Evolutionary conservation across 35 echinoderm and acorn worm genomes (phyloP).

Genomic region (Acanthaster planci): DNA sequence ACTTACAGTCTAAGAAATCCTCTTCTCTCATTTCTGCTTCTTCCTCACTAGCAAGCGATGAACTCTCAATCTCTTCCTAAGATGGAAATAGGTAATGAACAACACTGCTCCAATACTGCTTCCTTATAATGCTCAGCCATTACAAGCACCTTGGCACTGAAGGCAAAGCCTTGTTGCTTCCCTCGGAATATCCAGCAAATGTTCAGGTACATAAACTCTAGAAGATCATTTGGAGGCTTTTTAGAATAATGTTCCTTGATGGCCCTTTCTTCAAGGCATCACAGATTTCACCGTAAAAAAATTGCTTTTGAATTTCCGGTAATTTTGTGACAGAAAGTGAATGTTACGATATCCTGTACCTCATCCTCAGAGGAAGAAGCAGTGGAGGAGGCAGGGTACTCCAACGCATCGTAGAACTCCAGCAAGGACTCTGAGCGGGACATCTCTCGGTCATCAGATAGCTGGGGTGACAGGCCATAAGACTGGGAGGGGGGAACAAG

Average conservation of each 20-base stretch:
- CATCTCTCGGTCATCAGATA: slow-evolving; percentile 38
- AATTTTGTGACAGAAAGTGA: background rate
- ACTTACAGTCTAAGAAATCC: slow-evolving; percentile 87
- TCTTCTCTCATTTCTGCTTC: slow-evolving; percentile 74
- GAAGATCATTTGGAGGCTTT: no score
- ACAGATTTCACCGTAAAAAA: no score
- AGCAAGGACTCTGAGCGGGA: slow-evolving; percentile 76
- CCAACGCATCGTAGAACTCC: slow-evolving; percentile 98
- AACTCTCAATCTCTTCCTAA: slow-evolving; percentile 79
- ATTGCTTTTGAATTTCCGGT: background rate
- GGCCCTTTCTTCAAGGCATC: no score
- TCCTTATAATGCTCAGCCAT: no score
- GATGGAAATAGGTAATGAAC: background rate
- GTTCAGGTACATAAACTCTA: no score
- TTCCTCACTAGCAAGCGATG: slow-evolving; percentile 77
- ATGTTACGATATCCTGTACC: slow-evolving; percentile 62
- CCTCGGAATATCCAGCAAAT: no score
- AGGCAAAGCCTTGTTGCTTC: no score
- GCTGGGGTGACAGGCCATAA: background rate
- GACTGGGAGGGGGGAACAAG: background rate
- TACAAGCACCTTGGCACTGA: no score
- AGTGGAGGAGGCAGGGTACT: slow-evolving; percentile 80
- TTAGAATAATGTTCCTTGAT: no score
- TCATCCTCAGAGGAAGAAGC: slow-evolving; percentile 93
- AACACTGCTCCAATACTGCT: no score